phyloP scores from a whole-genome alignment of 2,888 invertebrate genomes.

The Seladonia tumulorum region DNA sequence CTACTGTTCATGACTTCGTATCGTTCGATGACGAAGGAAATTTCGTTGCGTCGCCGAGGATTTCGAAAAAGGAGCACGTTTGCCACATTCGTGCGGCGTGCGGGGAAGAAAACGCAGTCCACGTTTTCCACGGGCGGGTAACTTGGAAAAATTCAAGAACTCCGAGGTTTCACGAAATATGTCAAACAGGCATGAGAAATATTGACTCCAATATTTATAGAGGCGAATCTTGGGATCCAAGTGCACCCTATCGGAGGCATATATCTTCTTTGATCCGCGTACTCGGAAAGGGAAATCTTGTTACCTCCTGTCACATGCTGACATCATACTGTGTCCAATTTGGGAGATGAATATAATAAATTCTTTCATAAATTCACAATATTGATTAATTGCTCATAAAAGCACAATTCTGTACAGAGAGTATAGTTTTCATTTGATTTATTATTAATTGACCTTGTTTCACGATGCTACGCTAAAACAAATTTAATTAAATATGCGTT shows the following conservation, averaged over 20 bases:
- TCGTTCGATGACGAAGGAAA: neutral
- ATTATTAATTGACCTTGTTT: neutral
- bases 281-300: neutral
- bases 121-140: slow-evolving; percentile 35
- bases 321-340: neutral
- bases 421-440: neutral
- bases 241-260: neutral
- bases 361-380: neutral
- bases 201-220: slow-evolving; percentile 53
- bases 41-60: neutral
- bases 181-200: slow-evolving; percentile 44
- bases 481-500: neutral
- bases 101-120: slow-evolving; percentile 24
- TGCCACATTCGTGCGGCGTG: neutral
- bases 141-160: slow-evolving; percentile 30
- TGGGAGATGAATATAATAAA: neutral
- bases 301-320: neutral
- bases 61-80: slow-evolving; percentile 30
- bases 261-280: neutral
- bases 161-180: slow-evolving; percentile 27
- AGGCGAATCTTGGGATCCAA: slow-evolving; percentile 35
- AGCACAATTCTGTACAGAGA: neutral
- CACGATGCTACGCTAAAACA: too few species aligned
- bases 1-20: neutral
- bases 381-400: neutral